phyloP scores from a whole-genome alignment of 1,140 invertebrate genomes.

The Bombus huntii region DNA sequence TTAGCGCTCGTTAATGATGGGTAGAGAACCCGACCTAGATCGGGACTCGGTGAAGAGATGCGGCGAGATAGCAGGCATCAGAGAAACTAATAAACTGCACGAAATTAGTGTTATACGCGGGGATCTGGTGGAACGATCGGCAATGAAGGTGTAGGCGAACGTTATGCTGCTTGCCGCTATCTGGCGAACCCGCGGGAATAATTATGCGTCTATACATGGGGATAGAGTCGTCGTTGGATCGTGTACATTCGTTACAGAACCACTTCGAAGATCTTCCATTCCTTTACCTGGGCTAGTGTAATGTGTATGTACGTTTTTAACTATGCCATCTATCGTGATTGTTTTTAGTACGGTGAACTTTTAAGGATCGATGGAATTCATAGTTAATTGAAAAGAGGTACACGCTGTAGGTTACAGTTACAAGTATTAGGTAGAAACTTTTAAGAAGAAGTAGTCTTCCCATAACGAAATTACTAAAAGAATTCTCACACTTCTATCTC shows the following conservation, averaged over 20 bases:
- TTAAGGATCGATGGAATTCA: too few species aligned
- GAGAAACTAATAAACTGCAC: slow-evolving; percentile 45
- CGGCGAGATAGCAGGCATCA: slow-evolving; percentile 39
- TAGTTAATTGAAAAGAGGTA: too few species aligned
- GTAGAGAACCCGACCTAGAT: background rate
- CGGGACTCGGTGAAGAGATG: background rate
- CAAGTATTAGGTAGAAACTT: too few species aligned
- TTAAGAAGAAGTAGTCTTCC: too few species aligned
- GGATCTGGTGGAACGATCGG: background rate
- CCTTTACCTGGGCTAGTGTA: background rate
- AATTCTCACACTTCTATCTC: too few species aligned
- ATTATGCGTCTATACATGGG: slow-evolving; percentile 30
- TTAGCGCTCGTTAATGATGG: slow-evolving; percentile 44
- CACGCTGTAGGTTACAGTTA: too few species aligned
- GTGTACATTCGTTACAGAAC: slow-evolving; percentile 14
- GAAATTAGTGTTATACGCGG: slow-evolving; percentile 37
- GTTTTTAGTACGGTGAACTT: background rate
- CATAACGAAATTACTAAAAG: too few species aligned
- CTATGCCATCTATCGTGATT: background rate
- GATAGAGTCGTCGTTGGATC: slow-evolving; percentile 36
- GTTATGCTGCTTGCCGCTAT: slow-evolving; percentile 3
- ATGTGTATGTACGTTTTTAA: background rate
- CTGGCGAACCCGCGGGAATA: slow-evolving; percentile 12
- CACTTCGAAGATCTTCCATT: too few species aligned
- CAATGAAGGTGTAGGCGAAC: slow-evolving; percentile 38